phyloP scores from a whole-genome alignment of 1,140 invertebrate species.

The Prorops nasuta region DNA sequence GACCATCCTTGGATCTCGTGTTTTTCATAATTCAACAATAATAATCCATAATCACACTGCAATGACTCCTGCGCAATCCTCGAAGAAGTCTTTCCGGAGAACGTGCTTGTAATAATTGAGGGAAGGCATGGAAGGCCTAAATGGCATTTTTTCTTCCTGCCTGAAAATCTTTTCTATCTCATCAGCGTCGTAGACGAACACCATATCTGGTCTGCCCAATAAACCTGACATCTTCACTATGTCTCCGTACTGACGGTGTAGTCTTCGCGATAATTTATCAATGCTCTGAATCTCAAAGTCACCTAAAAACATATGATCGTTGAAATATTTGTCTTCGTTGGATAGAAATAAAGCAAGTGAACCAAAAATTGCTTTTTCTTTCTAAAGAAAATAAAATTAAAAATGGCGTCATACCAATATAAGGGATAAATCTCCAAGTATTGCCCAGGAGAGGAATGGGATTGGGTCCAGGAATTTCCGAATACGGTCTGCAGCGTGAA shows the following conservation, averaged over 20 bases:
- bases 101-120: constrained; percentile 76
- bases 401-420: constrained; percentile 68
- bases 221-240: constrained; percentile 74
- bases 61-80: constrained; percentile 70
- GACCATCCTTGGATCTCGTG: no score
- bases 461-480: constrained; percentile 73
- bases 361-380: no score
- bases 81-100: constrained; percentile 71
- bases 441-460: constrained; percentile 76
- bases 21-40: no score
- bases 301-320: constrained; percentile 58
- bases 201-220: constrained; percentile 74
- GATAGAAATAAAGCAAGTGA: no score
- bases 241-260: constrained; percentile 67
- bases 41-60: constrained; percentile 77
- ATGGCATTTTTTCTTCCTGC: constrained; percentile 72
- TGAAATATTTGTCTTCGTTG: no score
- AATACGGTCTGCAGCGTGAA: constrained; percentile 58
- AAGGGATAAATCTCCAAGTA: constrained; percentile 74
- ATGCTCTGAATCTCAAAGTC: constrained; percentile 72
- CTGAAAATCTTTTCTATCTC: constrained; percentile 75
- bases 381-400: no score
- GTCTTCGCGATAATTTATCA: constrained; percentile 69
- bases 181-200: constrained; percentile 76
- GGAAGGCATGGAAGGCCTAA: constrained; percentile 76